Conservation (phyloP, 2,113 vertebrate species). For the Pseudopodoces humilis region DNA sequence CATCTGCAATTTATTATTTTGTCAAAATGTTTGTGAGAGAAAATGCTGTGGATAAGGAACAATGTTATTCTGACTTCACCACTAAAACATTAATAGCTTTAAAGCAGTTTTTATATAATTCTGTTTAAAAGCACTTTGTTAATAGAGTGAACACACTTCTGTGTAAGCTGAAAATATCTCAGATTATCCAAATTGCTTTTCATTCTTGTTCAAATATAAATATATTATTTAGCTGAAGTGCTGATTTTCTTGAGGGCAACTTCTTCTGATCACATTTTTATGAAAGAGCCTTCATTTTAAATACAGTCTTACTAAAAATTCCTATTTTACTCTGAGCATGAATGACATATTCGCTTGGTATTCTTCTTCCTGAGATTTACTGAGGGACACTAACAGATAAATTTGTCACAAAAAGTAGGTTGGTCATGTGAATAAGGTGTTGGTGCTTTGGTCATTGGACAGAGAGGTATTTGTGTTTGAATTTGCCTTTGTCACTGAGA, state of each 20-base stretch:
- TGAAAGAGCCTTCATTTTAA: background rate
- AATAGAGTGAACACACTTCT: background rate
- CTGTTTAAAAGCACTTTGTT: background rate
- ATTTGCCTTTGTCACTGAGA: background rate
- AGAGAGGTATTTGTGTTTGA: background rate
- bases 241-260: background rate
- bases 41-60: background rate
- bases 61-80: background rate
- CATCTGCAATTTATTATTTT: constrained; percentile 6
- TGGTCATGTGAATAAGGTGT: background rate
- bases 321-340: background rate
- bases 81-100: background rate
- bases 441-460: background rate
- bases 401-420: background rate
- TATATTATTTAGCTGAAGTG: background rate
- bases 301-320: background rate
- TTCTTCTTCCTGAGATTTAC: background rate
- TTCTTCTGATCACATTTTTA: background rate
- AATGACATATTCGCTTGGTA: fast-evolving
- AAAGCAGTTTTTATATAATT: background rate
- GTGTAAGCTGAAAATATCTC: background rate
- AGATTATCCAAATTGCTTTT: background rate
- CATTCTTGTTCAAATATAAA: background rate
- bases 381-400: background rate
- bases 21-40: background rate